A percentile compares a stretch with the other conserved stretches of the same genome.
phyloP scores from a whole-genome alignment of 2,888 invertebrate genomes.

The Brassicogethes aeneus region DNA sequence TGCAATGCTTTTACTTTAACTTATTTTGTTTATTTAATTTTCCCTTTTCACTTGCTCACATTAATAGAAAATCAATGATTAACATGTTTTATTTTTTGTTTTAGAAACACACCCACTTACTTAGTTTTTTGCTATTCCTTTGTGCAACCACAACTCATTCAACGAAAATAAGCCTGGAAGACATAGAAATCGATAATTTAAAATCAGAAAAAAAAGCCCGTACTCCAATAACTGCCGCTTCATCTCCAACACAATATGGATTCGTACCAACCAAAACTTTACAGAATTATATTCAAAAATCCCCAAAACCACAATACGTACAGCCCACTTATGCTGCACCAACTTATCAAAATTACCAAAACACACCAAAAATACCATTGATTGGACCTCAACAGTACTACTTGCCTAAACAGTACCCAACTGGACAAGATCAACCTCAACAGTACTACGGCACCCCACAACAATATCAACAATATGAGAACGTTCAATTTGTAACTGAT shows the following conservation, averaged over 20 bases:
- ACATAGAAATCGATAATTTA: conserved; percentile 64
- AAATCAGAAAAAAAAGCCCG: conserved; percentile 45
- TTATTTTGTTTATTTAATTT: no score
- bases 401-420: conserved; percentile 29
- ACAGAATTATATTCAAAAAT: conserved; percentile 22
- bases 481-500: conserved; percentile 30
- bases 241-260: conserved; percentile 28
- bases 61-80: no score
- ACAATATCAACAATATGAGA: conserved; percentile 26
- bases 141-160: no score
- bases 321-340: conserved; percentile 16
- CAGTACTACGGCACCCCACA: conserved; percentile 23
- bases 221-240: conserved; percentile 9
- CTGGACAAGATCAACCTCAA: conserved; percentile 19
- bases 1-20: no score
- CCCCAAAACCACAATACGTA: conserved; percentile 21
- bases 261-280: conserved; percentile 28
- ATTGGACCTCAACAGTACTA: conserved; percentile 2
- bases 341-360: conserved; percentile 21
- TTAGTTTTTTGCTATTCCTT: no score
- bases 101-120: no score
- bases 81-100: no score
- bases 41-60: no score
- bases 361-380: conserved; percentile 27
- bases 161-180: conserved; percentile 63